Evolutionary conservation across 1,140 invertebrate genomes (phyloP).

Genomic region (Chelonus insularis): DNA sequence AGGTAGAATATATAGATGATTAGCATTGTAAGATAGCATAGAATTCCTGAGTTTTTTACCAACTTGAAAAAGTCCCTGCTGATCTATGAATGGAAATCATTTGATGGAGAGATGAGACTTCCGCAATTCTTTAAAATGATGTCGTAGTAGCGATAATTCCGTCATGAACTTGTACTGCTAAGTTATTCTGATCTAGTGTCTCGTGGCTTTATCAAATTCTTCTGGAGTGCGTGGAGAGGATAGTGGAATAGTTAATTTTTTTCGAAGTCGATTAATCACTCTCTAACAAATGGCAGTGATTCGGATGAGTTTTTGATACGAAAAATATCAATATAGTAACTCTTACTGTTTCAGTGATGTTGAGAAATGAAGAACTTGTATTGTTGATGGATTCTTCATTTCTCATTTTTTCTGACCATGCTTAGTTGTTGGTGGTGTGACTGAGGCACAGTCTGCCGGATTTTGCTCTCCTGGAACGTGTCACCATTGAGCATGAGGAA

Average conservation of each 20-base stretch:
- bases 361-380: too few relatives aligned
- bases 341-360: too few relatives aligned
- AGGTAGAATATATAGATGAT: not conserved
- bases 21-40: not conserved
- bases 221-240: too few relatives aligned
- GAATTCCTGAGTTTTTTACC: not conserved
- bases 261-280: too few relatives aligned
- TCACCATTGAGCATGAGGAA: slow-evolving; percentile 25
- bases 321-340: too few relatives aligned
- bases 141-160: not conserved
- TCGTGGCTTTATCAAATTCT: too few relatives aligned
- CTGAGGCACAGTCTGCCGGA: slow-evolving; percentile 17
- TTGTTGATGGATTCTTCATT: not conserved
- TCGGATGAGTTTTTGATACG: too few relatives aligned
- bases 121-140: too few relatives aligned
- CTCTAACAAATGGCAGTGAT: too few relatives aligned
- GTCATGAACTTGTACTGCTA: not conserved
- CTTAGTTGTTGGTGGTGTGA: not conserved
- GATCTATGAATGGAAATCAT: not conserved
- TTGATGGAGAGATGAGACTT: not conserved
- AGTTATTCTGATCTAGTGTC: too few relatives aligned
- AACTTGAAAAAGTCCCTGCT: not conserved
- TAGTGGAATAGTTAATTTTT: too few relatives aligned
- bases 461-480: slow-evolving; percentile 12
- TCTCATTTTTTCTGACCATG: not conserved